Base-by-base conservation (phyloP, 2,888 invertebrate genomes). In the Blomia tropicalis region DNA sequence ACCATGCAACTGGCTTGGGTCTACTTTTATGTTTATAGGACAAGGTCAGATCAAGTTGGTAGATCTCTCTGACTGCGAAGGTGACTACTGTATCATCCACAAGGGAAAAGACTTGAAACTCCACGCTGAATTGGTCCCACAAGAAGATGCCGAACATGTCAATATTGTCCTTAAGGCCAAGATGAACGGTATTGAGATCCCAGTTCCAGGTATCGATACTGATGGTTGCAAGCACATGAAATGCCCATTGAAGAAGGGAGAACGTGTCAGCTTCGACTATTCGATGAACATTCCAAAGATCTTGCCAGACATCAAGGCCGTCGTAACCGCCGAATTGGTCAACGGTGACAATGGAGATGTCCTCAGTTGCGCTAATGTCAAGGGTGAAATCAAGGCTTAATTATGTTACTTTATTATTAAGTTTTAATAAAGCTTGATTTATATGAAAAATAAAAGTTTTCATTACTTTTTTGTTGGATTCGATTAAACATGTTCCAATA, bases 211-310 rank as follows among this genome's bases (percentile, higher is more conserved):
- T 36, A 25, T 56, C 31, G 56, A 56, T 19, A 2, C 19, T 1
- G 23, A 56, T 36, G 56, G 25, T 4, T 56, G 56, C 56, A 23
- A 56, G 17, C 29, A 30, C 29, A 56, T 56, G 19, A 56, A 56
- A 25, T 56, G 56, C 14, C 56, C 56, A 23, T 36, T 56, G 56
- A 27, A 14, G 11, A 56, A 56, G 29, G 56, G 56, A 4, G n/a
- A 56, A 36, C n/a, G 29, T 14, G 17, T n/a, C 29, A 27, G 14
- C 11, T 27, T 56, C 11, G 23, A 31, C 25, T 56, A 56, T 25
- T 27, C 56, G 11, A 14, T 23, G 29, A 56, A 56, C 29, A 27
- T 56, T 2, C 56, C 56, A 11, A 56, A 56, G 23, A 19, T 56
- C 14, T 11, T 29, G n/a, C 56, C 56, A 31, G 29, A 56, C 14